Base-by-base conservation (phyloP, 2,797 vertebrate species). In the Danio tinwini region DNA sequence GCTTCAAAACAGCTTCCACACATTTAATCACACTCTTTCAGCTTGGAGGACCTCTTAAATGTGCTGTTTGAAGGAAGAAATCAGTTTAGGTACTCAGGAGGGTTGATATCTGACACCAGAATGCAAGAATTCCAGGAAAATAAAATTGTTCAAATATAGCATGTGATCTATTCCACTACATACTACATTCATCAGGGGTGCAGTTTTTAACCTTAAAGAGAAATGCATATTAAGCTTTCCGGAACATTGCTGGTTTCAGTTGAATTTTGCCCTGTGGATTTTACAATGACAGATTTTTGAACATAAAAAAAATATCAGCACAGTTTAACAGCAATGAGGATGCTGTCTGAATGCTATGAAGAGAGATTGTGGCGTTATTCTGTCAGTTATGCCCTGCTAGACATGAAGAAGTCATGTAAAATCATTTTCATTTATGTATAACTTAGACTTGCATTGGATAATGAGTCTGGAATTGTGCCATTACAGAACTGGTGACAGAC, bases 1-100 rank as follows among this genome's bases (percentile, higher is more conserved):
- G 67, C 78, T 81, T 85, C 29, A 78, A 74, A 74, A 83, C 63
- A 55, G 65, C 75, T 80, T 81, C 71, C 65, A 77, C 75, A 55
- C 69, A 61, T 72, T 84, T 55, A 78, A 71, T 63, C 49, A 61
- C 19, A 19, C 42, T 56, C 63, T 74, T 64, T 59, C 69, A 68
- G 69, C 73, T 76, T 69, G 76, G 55, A 80, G 71, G 59, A 45
- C 70, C 50, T 40, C 62, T 56, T 82, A 74, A 72, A 81, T 80
- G 37, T 78, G 29, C 59, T 45, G 29, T 37, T 49, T 77, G 59
- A 80, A n/a, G 50, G 63, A 73, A 79, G 65, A 76, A 81, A 81
- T 87, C 74, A 85, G 85, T 77, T 77, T 12, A 58, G 76, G 14
- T 59, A n/a, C 12, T 74, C 42, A 40, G 17, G 45, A 64, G 29